Base-by-base conservation (phyloP, 2,888 invertebrate genomes). In the Lomographa bimaculata region DNA sequence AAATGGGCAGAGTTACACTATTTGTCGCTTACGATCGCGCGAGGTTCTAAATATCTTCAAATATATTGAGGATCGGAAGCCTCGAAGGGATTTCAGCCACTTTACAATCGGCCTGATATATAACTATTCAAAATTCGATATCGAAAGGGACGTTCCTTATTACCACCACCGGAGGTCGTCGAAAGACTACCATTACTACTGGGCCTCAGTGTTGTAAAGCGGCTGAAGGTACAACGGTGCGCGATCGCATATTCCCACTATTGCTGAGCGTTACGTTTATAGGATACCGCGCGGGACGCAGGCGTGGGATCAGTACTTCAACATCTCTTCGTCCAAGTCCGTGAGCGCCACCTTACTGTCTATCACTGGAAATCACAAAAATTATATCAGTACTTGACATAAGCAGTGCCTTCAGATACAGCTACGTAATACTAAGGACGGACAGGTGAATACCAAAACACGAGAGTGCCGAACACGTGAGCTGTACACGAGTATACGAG, bases 261-360 rank as follows among this genome's bases (percentile, higher is more conserved):
- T n/a, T n/a, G n/a, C n/a, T n/a, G n/a, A n/a, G n/a, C n/a, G n/a
- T n/a, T n/a, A n/a, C n/a, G n/a, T n/a, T n/a, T n/a, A n/a, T n/a
- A n/a, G n/a, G n/a, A n/a, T n/a, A n/a, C n/a, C n/a, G n/a, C n/a
- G n/a, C n/a, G 14, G 4, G 14, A 14, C 3, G 14, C 14, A 14
- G 14, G 14, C 20, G 36, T 27, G 8, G 18, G 41, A 60, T 82
- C 76, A 87, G 65, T 84, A 86, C 66, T 86, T 84, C 65, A 82
- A 69, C 60, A 80, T 61, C 40, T 84, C 80, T 50, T 85, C 82
- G 57, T 81, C 83, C 43, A 82, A 61, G 35, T 83, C 82, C 38
- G 82, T 71, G 65, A 87, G 84, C 71, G 83, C 80, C 62, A 77
- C 50, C 66, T 87, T 87, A 87, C 83, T 84, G 86, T 85, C 87